Base-by-base conservation (phyloP, 2,113 vertebrate species). In the Agapornis roseicollis region DNA sequence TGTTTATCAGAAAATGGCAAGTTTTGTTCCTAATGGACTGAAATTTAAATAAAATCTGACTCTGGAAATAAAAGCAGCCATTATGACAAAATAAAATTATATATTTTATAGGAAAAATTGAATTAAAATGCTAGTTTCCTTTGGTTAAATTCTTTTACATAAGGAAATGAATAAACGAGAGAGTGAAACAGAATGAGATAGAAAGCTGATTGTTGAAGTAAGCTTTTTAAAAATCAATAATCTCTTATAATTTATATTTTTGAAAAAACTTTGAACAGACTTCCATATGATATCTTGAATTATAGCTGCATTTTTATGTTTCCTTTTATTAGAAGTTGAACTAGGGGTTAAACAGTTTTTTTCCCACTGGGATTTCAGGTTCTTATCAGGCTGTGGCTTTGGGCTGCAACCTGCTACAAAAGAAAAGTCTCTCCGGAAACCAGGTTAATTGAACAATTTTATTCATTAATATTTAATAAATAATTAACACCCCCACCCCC, bases 1-100 rank as follows among this genome's bases (percentile, higher is more conserved):
- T 99, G 99, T 99, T 99, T 99, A 99, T 99, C 99, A 98, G 98
- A 98, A 99, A 98, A 98, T 98, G 98, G 97, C 98, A 98, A 98
- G 97, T 98, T 98, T 98, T 98, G 97, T 98, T 98, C 98, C 97
- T 99, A 99, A 99, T 99, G 99, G 98, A 99, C 98, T 97, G 98
- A 98, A 98, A 98, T 98, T 99, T 98, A 98, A 99, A 99, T 99
- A 98, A 99, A 98, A 98, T 98, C 98, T 99, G 98, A 99, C 99
- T 98, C 97, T 98, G 94, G 97, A 98, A 98, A 99, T 98, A 98
- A 98, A 98, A 98, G 98, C 98, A 97, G 96, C 98, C 99, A 98
- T 99, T 99, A 98, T 95, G 97, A 98, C 89, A 98, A 98, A 98
- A 98, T 98, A 98, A 98, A 98, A 98, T 98, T 98, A 99, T 99